Evolutionary conservation across 2,797 vertebrate genomes (phyloP).

Genomic region (Orientallactaga sibirica): DNA sequence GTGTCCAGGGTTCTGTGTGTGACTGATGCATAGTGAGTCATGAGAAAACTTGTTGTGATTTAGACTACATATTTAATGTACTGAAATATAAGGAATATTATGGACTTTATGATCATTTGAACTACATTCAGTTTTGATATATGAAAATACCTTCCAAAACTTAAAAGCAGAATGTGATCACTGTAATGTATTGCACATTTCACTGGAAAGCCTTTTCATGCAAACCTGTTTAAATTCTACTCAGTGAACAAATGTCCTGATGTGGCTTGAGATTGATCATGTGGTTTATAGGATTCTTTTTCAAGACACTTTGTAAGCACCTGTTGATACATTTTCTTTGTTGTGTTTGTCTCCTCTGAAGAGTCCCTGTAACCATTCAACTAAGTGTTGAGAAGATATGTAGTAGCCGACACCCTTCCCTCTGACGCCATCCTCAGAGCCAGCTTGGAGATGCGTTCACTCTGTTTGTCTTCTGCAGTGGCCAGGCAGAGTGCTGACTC

Average conservation of each 20-base stretch:
- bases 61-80: background rate
- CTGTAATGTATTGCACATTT: background rate
- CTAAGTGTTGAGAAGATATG: slow-evolving; percentile 72
- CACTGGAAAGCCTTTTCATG: background rate
- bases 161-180: background rate
- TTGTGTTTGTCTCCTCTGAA: slow-evolving; percentile 78
- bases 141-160: background rate
- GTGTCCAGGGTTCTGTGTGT: background rate
- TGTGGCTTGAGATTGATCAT: background rate
- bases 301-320: slow-evolving; percentile 18
- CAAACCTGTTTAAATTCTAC: slow-evolving; percentile 56
- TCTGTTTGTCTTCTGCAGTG: slow-evolving; percentile 81
- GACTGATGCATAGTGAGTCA: background rate
- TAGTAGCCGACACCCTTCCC: slow-evolving; percentile 65
- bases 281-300: slow-evolving; percentile 7
- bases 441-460: slow-evolving; percentile 85
- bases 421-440: slow-evolving; percentile 76
- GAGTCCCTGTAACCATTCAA: slow-evolving; percentile 68
- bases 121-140: slow-evolving; percentile 16
- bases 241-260: background rate
- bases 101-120: background rate
- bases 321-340: slow-evolving; percentile 57
- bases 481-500: slow-evolving; percentile 83
- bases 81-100: slow-evolving; percentile 20
- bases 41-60: slow-evolving; percentile 15